Base-by-base conservation (phyloP, 2,888 invertebrate genomes). In the Eupsilia transversa region DNA sequence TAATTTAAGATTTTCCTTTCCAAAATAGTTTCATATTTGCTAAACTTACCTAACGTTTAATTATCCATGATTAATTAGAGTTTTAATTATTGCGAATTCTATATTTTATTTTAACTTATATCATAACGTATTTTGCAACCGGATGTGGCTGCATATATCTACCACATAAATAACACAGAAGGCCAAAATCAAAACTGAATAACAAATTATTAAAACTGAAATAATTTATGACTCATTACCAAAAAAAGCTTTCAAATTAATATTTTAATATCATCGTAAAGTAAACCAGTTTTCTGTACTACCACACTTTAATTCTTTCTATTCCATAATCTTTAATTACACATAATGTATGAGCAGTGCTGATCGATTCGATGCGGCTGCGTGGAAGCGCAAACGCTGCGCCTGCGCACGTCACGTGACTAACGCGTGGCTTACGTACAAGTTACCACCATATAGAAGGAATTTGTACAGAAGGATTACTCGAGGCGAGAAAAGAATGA, bases 341-440 rank as follows among this genome's bases (percentile, higher is more conserved):
- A 67, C 59, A 66, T 86, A 86, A 87, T 89, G 83, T 87, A 83
- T 86, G 84, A 70, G 75, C 76, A 65, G 68, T 35, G 65, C 79
- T 63, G 79, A 79, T 83, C 79, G 79, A 84, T 84, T 83, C 78
- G 86, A 68, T 68, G 76, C 79, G 79, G 72, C 54, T 64, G 79
- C 63, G 75, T 30, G 61, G 67, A 57, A 72, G 63, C 73, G 80
- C 79, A 64, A 73, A 77, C 60, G 72, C 70, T 80, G 82, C 82
- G 82, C 61, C 33, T 27, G 71, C 89, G 89, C 88, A 77, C 63
- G 90, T 85, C 94, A 92, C 94, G 94, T 92, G 94, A 87, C 91
- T 52, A 43, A 76, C 93, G 90, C 92, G 91, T 92, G 92, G 79
- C 91, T 70, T 78, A 76, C 56, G 1, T 17, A 68, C 20, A 14